Base-by-base conservation (phyloP, 2,888 invertebrate genomes). In the Colostygia pectinataria region DNA sequence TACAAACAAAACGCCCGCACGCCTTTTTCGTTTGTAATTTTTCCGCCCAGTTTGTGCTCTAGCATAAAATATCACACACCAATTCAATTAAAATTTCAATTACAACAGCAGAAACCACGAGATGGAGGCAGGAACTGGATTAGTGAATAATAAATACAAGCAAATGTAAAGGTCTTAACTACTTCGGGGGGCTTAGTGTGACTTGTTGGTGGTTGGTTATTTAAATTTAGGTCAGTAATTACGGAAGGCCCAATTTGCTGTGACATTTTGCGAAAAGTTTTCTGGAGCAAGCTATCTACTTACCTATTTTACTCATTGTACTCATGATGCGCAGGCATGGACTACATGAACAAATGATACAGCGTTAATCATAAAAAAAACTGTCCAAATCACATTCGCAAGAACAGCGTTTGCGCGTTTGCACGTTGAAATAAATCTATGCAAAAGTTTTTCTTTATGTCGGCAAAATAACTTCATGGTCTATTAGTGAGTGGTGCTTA, bases 61-160 rank as follows among this genome's bases (percentile, higher is more conserved):
- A 46, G 57, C 51, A 61, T 57, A 61, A 65, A 63, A 59, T 56
- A 41, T 55, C 45, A 41, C 40, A 41, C 40, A 50, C 54, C 45
- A 51, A 60, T 58, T 58, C 58, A 44, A 61, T 64, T 65, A 65
- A 64, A 61, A 58, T 63, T 65, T 64, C 58, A 59, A 63, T 63
- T 57, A 61, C 42, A 55, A 59, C 55, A 54, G 57, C 57, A 57
- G 55, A 60, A 61, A 61, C 55, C 55, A 53, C 53, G 34, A 62
- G 60, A 50, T 57, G 56, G 51, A 53, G 55, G 50, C 52, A 52
- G 56, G 55, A 65, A 64, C 59, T 64, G 58, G 60, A 63, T 67
- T 63, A 63, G 61, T 65, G 61, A 68, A 64, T 65, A 68, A 65
- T 65, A 67, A 65, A 65, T 65, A 60, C 60, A 55, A 64, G 58